phyloP scores from a whole-genome alignment of 2,113 vertebrate genomes.

The Stigmatopora argus region DNA sequence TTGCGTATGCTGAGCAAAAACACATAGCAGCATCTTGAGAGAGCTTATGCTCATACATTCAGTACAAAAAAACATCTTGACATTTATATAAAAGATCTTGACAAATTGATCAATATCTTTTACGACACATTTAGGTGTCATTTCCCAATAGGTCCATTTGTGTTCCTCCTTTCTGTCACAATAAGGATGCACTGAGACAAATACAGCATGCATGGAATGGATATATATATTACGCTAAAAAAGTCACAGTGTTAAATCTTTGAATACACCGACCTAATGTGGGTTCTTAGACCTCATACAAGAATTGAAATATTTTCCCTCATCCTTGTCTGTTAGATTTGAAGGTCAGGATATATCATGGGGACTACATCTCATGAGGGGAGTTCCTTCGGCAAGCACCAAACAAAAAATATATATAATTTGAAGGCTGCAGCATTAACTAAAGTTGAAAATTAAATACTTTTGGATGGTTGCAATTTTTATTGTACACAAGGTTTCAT shows the following conservation, averaged over 20 bases:
- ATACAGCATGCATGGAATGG: not conserved
- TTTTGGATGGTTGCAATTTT: not conserved
- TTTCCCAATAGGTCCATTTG: slow-evolving; percentile 17
- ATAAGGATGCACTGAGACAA: not conserved
- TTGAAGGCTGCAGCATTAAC: not conserved
- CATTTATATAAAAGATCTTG: slow-evolving; percentile 25
- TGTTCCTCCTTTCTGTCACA: not conserved
- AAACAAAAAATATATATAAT: not conserved
- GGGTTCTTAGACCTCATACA: not conserved
- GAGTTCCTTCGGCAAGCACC: not conserved
- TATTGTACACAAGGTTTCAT: not conserved
- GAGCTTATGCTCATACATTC: slow-evolving; percentile 21
- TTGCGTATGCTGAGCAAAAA: slow-evolving; percentile 5
- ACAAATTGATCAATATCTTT: slow-evolving; percentile 24
- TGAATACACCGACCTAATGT: not conserved
- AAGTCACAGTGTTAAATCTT: not conserved
- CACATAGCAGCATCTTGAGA: slow-evolving; percentile 7
- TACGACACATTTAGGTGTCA: not conserved
- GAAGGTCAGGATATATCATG: not conserved
- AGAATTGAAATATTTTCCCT: not conserved
- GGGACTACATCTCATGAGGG: not conserved
- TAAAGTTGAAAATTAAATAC: not conserved
- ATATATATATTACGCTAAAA: not conserved
- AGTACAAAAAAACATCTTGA: slow-evolving; percentile 9
- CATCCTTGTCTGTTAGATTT: not conserved